Base-by-base conservation (phyloP, 2,888 invertebrate genomes). In the Criorhina ranunculi region DNA sequence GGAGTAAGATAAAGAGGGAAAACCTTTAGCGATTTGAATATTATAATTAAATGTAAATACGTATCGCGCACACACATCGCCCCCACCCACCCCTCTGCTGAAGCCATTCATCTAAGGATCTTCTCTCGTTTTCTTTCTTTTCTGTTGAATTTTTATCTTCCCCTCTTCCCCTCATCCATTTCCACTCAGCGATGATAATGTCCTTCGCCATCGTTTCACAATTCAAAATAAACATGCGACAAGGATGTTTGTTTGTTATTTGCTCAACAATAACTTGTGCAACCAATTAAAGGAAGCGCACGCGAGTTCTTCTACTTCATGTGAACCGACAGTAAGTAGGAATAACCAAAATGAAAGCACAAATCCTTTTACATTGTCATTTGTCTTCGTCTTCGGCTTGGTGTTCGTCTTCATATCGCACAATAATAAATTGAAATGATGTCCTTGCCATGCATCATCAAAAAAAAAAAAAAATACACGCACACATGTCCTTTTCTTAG, bases 41-140 rank as follows among this genome's bases (percentile, higher is more conserved):
- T 83, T 83, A 83, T 83, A 83, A 83, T 83, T 83, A 83, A 78
- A 83, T 83, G 83, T 73, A 72, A 83, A 83, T 83, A 83, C 46
- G 31, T 51, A 44, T 29, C 8, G 29, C 35, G 31, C 46, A 76
- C 40, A 69, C 24, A 24, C 37, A 57, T 17, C 46, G 44, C 57
- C 31, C 31, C 12, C n/a, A 40, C 51, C 37, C 46, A 46, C 49
- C 42, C 29, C 17, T 35, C 29, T 15, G 33, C 17, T n/a, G 33
- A 59, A 40, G 15, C 15, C 35, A 57, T 49, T 59, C 29, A 37
- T 66, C 29, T 46, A 42, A 59, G 51, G 59, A 59, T 73, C 49
- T 40, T 12, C 37, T 40, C 12, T 42, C 24, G 11, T 37, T 51
- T 62, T 53, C 35, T 37, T 35, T 51, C n/a, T 19, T 35, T 60